phyloP scores from a whole-genome alignment of 2,888 invertebrate species.

The Oithona nana region DNA sequence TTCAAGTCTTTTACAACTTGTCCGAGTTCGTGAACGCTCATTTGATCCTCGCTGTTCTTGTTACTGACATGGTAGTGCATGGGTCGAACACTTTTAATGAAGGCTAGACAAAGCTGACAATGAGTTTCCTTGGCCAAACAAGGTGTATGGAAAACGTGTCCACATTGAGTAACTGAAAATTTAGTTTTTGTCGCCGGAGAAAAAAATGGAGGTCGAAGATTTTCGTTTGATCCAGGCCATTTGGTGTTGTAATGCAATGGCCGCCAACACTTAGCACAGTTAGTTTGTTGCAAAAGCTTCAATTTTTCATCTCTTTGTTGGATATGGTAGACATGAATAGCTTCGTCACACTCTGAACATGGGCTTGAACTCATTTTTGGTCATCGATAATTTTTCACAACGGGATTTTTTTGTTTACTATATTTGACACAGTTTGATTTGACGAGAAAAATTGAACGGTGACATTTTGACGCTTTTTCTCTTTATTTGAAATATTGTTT shows the following conservation, averaged over 20 bases:
- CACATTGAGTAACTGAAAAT: background rate
- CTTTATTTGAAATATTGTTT: too few species aligned
- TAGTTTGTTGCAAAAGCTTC: background rate
- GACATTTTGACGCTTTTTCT: too few species aligned
- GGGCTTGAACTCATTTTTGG: background rate
- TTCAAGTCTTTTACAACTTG: too few species aligned
- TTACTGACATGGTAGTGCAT: too few species aligned
- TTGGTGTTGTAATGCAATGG: background rate
- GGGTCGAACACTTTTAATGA: background rate
- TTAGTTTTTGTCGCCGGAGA: background rate
- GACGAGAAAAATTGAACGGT: background rate
- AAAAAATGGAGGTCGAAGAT: background rate
- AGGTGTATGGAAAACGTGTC: background rate
- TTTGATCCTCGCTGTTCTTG: too few species aligned
- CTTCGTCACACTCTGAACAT: background rate
- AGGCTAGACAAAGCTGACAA: background rate
- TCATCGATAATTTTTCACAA: background rate
- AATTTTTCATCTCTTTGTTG: background rate
- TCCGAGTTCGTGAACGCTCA: too few species aligned
- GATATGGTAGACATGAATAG: background rate
- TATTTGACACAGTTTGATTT: background rate
- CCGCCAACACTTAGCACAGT: conserved; percentile 3
- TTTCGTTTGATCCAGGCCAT: background rate
- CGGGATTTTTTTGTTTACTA: background rate
- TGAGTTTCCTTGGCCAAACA: background rate